These are phyloP conservation scores for Galago senegalensis DNA, from an alignment of 2,797 vertebrate genomes.

Conservation along the genomic window DNA sequence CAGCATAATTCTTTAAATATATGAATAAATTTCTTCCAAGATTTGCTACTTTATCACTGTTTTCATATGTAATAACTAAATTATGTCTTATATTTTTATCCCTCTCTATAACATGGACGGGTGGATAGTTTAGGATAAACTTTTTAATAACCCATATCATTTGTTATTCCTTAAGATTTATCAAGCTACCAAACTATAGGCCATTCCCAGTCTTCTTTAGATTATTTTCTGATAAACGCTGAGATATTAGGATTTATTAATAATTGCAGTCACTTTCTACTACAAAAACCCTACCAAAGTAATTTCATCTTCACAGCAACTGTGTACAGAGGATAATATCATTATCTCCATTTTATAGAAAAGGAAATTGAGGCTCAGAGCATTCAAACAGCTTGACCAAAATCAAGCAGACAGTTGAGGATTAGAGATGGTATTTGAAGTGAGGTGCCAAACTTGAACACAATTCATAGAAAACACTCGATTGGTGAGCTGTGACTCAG, in stretches of 20 bases:
- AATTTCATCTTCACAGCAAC: neutral
- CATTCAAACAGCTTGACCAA: neutral
- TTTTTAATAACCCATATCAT: conserved; percentile 24
- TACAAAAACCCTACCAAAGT: neutral
- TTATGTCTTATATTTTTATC: neutral
- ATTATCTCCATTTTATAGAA: neutral
- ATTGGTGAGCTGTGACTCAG: neutral
- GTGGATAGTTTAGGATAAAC: neutral
- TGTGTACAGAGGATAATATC: neutral
- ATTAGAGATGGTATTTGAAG: neutral
- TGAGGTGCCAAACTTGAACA: neutral
- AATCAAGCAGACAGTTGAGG: neutral
- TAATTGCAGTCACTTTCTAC: neutral
- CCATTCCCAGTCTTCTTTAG: neutral
- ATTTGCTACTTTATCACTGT: conserved; percentile 15
- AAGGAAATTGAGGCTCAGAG: neutral
- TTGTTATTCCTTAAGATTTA: conserved; percentile 18
- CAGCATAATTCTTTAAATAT: conserved; percentile 42
- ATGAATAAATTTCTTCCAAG: conserved; percentile 46
- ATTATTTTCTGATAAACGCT: conserved; percentile 7
- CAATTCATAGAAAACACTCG: neutral
- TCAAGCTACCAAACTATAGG: neutral
- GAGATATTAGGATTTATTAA: neutral
- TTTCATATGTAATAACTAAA: conserved; percentile 47
- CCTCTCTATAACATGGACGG: neutral